Base-by-base conservation (phyloP, 2,113 vertebrate species). In the Gallinago jamesoni region DNA sequence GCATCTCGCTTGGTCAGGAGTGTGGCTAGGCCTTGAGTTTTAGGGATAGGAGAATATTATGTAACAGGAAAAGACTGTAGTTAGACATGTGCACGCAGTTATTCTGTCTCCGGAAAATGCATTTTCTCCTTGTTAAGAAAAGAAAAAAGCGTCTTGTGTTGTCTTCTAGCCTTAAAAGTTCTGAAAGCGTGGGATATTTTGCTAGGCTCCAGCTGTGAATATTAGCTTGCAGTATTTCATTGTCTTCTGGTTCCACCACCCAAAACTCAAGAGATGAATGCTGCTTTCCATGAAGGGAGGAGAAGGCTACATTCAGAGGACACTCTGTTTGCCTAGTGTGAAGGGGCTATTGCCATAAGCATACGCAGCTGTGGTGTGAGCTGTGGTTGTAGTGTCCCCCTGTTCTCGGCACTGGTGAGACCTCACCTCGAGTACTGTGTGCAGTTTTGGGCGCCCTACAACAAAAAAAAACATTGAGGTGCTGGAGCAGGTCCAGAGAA, bases 241-340 rank as follows among this genome's bases (percentile, higher is more conserved):
- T 81, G 67, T 33, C 19, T 48, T 57, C 6, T 64, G 10, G 9
- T 56, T 95, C 53, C 30, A 25, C 15, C 14, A 23, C 33, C 33
- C 23, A 12, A 35, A 79, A 53, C 14, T 45, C n/a, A 19, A 62
- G 47, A 68, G 20, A 5, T 7, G 28, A 78, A 24, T n/a, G 35
- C 23, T 23, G 7, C n/a, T 37, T 76, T 83, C 8, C 27, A 52
- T 20, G 62, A 68, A 33, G 48, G 14, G 20, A 45, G 62, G 23
- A 66, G 50, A 57, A 47, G 24, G 15, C 19, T 62, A 1, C 19
- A 1, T 23, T 3, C 17, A 57, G n/a, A 53, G n/a, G 28, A 7
- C 13, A 3, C 14, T 60, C 1, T 0, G 5, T 19, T 3, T n/a
- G 9, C 20, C 25, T n/a, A 59, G 3, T 72, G 17, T 24, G 35